Percentiles rank a stretch among this genome's conserved stretches.
Evolutionary conservation across 2,888 invertebrate species (phyloP).

Genomic region (Aelia acuminata): DNA sequence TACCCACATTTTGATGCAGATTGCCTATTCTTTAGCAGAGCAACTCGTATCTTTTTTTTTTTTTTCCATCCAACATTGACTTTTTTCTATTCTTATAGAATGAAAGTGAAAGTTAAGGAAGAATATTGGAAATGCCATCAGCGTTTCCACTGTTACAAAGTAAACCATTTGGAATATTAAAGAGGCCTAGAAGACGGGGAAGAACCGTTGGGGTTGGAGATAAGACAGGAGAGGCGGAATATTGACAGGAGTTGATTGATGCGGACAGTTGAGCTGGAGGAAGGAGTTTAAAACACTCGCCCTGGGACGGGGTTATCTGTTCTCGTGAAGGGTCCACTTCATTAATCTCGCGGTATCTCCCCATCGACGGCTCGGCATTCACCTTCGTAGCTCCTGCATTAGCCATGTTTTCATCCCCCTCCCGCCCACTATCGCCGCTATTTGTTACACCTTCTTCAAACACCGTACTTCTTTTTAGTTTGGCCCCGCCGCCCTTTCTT

Average conservation of each 20-base stretch:
- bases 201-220: background rate
- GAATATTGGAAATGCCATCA: no score
- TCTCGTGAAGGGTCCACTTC: background rate
- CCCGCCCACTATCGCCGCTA: slow-evolving; percentile 30
- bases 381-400: slow-evolving; percentile 40
- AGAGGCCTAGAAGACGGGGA: background rate
- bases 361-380: slow-evolving; percentile 31
- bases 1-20: no score
- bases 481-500: background rate
- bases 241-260: background rate
- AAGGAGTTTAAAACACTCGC: slow-evolving; percentile 42
- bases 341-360: slow-evolving; percentile 25
- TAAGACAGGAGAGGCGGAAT: background rate
- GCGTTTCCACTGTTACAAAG: background rate
- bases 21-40: no score
- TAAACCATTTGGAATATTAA: background rate
- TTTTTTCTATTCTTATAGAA: no score
- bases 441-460: slow-evolving; percentile 42
- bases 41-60: no score
- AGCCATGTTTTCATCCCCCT: slow-evolving; percentile 42
- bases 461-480: slow-evolving; percentile 10
- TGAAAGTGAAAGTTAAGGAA: no score
- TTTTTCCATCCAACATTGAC: no score
- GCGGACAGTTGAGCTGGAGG: background rate
- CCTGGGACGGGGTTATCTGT: background rate